Evolutionary conservation across 2,888 invertebrate species (phyloP), one percentile per base, ranked within the genome.

Genomic region (Punctoribates punctum): DNA sequence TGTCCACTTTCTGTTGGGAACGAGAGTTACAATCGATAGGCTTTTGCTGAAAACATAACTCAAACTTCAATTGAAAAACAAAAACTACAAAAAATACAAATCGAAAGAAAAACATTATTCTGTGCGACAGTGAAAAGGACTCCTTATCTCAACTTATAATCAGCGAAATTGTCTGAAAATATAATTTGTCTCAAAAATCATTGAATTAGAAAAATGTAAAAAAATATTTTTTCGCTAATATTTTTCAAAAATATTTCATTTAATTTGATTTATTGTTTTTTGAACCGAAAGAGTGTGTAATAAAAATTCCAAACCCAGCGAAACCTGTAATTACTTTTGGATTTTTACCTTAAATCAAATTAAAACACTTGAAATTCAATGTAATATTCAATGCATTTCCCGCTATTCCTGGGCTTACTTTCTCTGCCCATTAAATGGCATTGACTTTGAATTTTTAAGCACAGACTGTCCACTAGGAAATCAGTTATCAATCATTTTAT

Each of bases 341-440:
- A 54, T 54, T 54, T 54, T 20, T 8, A 34, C 34, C 34, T 34
- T 34, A 34, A 34, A 34, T 34, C 34, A 8, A 34, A 34, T 34
- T 34, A 6, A 34, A 34, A 34, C 8, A 6, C 8, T 34, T 34
- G 34, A 34, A 34, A 6, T 34, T 34, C 34, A 34, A 34, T 48
- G 17, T 48, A 48, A 3, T 48, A 9, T 48, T 48, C 48, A 15
- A 48, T 48, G 17, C 48, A 48, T 48, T 48, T 48, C 5, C 5
- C 5, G 13, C 3, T 17, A 48, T 13, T 48, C 5, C 3, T 54
- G 20, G 3, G n/a, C 8, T 15, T 17, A 15, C 20, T 17, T 48
- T 48, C 48, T 48, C 48, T 48, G n/a, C 54, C 54, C 54, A 20
- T 54, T n/a, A 9, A 57, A 23, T 57, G 57, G 57, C 57, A 57